Evolutionary conservation across 2,797 vertebrate genomes (phyloP).

Genomic region (Oophaga sylvatica): DNA sequence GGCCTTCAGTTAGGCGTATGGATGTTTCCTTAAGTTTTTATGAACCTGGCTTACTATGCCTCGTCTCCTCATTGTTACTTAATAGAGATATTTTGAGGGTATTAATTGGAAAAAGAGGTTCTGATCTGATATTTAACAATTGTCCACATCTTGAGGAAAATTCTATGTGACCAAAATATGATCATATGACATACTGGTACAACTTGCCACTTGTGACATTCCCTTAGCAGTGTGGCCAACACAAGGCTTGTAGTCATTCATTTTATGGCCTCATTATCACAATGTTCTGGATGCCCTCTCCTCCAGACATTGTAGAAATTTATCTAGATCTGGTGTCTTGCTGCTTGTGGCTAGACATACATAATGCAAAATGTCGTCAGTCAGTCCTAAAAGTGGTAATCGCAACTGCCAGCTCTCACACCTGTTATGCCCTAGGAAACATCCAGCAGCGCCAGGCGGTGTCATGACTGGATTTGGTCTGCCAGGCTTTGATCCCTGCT

Average conservation of each 20-base stretch:
- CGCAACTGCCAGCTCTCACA: slow-evolving; percentile 21
- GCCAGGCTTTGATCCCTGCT: background rate
- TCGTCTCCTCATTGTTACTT: background rate
- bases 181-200: background rate
- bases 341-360: background rate
- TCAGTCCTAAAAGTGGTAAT: background rate
- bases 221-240: background rate
- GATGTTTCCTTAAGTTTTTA: background rate
- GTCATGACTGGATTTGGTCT: slow-evolving; percentile 9
- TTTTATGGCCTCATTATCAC: background rate
- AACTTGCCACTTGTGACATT: background rate
- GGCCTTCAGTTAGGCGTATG: background rate
- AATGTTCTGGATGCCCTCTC: background rate
- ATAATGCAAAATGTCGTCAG: background rate
- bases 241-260: background rate
- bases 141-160: background rate
- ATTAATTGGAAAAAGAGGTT: background rate
- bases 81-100: background rate
- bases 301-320: background rate
- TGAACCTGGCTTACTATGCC: background rate
- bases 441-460: slow-evolving; percentile 22
- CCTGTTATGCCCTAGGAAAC: slow-evolving; percentile 16
- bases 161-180: background rate
- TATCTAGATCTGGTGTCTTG: background rate
- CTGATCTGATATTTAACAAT: background rate